Evolutionary conservation across 2,797 vertebrate species (phyloP).

Genomic region (Tarsius wallacei): DNA sequence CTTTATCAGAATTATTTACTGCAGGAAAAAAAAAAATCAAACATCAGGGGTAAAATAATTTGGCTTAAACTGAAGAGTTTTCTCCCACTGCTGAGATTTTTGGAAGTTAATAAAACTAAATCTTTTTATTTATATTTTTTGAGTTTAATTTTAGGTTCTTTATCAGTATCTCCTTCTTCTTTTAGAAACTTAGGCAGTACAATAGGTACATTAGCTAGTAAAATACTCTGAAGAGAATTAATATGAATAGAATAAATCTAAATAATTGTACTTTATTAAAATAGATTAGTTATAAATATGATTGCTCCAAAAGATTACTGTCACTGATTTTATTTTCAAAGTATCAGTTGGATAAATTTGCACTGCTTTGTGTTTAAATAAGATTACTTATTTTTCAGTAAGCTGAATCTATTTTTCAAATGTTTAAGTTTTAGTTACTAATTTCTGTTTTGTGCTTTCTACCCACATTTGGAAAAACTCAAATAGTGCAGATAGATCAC

Average conservation of each 20-base stretch:
- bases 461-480: background rate
- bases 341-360: background rate
- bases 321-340: background rate
- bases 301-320: background rate
- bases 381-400: background rate
- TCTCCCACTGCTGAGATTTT: background rate
- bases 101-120: background rate
- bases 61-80: background rate
- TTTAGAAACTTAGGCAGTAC: background rate
- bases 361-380: background rate
- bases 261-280: background rate
- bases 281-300: background rate
- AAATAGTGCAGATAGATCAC: too few species aligned
- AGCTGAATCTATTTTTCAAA: background rate
- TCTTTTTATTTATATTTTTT: background rate
- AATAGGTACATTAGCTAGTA: background rate
- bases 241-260: background rate
- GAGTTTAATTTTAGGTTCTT: conserved; percentile 26
- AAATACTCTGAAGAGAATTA: background rate
- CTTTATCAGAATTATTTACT: background rate
- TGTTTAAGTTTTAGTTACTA: background rate
- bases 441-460: background rate
- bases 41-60: background rate
- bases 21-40: background rate
- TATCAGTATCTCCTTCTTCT: background rate